phyloP scores from a whole-genome alignment of 2,888 invertebrate genomes.

The Aleiodes alternator region DNA sequence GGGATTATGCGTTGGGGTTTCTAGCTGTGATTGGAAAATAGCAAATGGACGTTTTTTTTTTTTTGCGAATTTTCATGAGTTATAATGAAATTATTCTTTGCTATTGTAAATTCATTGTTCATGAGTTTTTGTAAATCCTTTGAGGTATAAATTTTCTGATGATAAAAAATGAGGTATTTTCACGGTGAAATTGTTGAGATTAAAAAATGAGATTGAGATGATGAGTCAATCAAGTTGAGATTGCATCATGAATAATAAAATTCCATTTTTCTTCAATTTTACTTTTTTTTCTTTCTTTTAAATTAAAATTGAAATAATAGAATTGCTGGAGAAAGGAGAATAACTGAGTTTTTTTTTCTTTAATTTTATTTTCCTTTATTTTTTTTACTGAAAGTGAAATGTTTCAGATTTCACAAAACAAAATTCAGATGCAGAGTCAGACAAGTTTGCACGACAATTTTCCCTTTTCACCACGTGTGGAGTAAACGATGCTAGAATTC shows the following conservation, averaged over 20 bases:
- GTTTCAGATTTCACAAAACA: constrained; percentile 20
- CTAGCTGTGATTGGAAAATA: constrained; percentile 15
- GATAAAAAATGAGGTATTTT: no score
- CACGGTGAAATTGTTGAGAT: no score
- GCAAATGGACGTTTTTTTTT: constrained; percentile 5
- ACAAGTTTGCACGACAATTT: constrained; percentile 45
- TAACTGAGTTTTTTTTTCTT: background rate
- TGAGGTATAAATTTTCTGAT: no score
- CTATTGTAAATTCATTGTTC: no score
- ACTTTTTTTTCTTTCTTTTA: no score
- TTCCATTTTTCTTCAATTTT: no score
- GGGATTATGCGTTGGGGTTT: constrained; percentile 31
- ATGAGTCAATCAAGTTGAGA: no score
- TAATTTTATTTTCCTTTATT: background rate
- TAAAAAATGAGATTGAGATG: no score
- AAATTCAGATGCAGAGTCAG: constrained; percentile 36
- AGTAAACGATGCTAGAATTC: constrained; percentile 37
- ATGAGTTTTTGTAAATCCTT: no score
- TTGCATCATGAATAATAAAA: no score
- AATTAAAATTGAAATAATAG: background rate
- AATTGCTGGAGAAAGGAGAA: background rate
- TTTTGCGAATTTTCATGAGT: background rate
- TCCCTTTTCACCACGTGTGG: constrained; percentile 31
- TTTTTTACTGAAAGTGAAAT: background rate
- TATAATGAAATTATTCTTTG: background rate